Evolutionary conservation across 2,113 vertebrate species (phyloP), one percentile per base, ranked within the genome.

Genomic region (Petromus typicus): DNA sequence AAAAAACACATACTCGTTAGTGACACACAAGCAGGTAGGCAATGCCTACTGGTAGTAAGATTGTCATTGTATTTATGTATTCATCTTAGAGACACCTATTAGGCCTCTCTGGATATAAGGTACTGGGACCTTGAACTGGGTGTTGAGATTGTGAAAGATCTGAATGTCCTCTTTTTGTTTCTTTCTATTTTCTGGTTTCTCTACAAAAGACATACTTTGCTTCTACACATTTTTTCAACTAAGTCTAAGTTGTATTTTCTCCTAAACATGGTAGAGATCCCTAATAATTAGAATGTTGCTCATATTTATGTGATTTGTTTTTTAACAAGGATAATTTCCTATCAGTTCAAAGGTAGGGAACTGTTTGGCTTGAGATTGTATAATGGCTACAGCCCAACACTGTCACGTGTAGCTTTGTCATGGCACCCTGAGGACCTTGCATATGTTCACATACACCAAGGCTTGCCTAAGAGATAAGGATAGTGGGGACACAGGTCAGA

Each of bases 181-280:
- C 79, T 90, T 78, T 79, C 12, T 71, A 43, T 73, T 83, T 93
- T 88, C 84, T 91, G 30, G 73, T 75, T 61, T 91, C 34, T 87
- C 45, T 71, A 86, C 0, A 73, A 71, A 37, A 86, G 64, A 40
- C 40, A 76, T 3, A 3, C 27, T 14, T 87, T 34, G 61, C 16
- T 76, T 82, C 45, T 43, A 5, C 20, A 90, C 87, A 56, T 93
- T 90, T 79, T 57, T 66, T 87, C 83, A 88, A 78, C 40, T n/a
- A 86, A 93, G 43, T 84, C 56, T 43, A 75, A 93, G 48, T 80
- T 83, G 61, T 6, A 32, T 57, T 82, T 45, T 79, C 63, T 84
- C 18, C n/a, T 73, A 84, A 64, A 73, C 48, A 83, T 43, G 40
- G 63, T 64, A 51, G 7, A 23, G 27, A 64, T 67, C 61, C 45